Evolutionary conservation across 2,797 vertebrate genomes (phyloP).

Genomic region (Tenualosa thibaudeaui): DNA sequence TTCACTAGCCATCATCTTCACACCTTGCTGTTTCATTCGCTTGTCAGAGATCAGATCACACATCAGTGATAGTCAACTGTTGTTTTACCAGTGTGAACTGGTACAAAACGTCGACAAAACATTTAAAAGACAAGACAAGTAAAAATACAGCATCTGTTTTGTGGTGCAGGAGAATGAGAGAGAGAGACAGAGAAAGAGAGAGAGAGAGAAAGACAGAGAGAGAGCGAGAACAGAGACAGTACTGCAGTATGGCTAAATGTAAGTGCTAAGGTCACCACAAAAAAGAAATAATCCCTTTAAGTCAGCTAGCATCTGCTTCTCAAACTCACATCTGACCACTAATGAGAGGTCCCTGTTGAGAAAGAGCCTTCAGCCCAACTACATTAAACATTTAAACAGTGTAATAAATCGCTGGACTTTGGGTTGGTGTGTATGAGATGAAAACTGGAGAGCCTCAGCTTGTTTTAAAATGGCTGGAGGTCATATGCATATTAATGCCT

Average conservation of each 20-base stretch:
- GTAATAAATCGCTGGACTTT: slow-evolving; percentile 4
- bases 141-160: background rate
- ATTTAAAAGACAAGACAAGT: background rate
- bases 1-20: background rate
- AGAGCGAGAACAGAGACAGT: background rate
- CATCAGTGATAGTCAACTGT: background rate
- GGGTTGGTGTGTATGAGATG: background rate
- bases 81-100: background rate
- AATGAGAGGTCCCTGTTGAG: slow-evolving; percentile 20
- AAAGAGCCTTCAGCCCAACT: slow-evolving; percentile 7
- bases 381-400: slow-evolving; percentile 8
- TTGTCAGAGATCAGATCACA: background rate
- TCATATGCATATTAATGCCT: background rate
- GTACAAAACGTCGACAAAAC: background rate
- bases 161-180: background rate
- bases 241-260: background rate
- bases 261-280: background rate
- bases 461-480: background rate
- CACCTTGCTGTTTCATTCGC: background rate
- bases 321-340: slow-evolving; percentile 28
- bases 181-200: too few species aligned
- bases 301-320: slow-evolving; percentile 28
- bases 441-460: background rate
- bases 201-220: too few species aligned
- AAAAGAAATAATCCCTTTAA: slow-evolving; percentile 12